These are phyloP conservation scores for Antechinus flavipes DNA, from an alignment of 2,113 vertebrate species.

Conservation along the genomic window DNA sequence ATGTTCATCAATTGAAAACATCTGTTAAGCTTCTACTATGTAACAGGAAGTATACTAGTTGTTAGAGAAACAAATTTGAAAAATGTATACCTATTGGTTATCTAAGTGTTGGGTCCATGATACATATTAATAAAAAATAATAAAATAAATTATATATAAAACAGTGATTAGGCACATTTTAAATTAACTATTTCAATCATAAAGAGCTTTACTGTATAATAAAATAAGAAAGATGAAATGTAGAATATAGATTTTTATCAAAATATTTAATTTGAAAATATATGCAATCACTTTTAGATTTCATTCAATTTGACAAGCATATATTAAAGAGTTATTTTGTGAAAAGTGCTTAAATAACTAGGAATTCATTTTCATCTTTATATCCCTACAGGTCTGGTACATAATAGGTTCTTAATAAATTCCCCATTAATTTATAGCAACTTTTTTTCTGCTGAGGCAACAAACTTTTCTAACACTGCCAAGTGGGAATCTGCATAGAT, in stretches of 20 bases:
- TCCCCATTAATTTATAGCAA: neutral
- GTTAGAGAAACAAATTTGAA: neutral
- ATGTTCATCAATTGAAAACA: neutral
- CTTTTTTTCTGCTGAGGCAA: neutral
- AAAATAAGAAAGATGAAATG: neutral
- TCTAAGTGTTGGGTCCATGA: neutral
- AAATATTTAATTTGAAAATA: neutral
- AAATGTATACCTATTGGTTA: neutral
- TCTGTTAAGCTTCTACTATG: neutral
- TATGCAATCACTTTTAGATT: neutral
- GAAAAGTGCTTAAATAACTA: neutral
- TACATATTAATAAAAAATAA: neutral
- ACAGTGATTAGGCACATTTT: neutral
- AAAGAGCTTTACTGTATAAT: neutral
- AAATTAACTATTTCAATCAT: neutral
- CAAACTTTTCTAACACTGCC: neutral
- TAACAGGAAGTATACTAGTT: neutral
- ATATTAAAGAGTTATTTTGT: neutral
- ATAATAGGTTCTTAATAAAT: neutral
- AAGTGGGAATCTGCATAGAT: neutral
- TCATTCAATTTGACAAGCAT: neutral
- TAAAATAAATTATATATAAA: neutral
- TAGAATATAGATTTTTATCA: neutral
- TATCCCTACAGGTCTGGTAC: neutral
- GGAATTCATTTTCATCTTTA: neutral